Conservation (phyloP, 2,113 vertebrate genomes). For the Naja naja region DNA sequence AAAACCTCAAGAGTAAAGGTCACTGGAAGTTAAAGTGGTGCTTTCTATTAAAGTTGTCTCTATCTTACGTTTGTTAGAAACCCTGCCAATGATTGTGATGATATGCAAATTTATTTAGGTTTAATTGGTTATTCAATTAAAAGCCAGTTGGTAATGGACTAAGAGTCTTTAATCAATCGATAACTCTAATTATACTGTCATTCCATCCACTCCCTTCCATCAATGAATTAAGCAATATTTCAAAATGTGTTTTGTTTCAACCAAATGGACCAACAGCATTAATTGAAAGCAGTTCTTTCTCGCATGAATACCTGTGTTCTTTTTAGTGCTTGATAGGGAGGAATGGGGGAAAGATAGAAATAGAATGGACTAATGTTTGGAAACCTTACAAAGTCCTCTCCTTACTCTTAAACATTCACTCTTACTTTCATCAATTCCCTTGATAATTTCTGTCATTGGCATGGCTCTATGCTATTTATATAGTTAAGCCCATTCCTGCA, state of each 20-base stretch:
- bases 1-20: background rate
- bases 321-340: background rate
- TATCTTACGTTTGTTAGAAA: background rate
- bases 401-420: conserved; percentile 52
- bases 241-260: conserved; percentile 2
- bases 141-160: conserved; percentile 32
- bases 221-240: conserved; percentile 25
- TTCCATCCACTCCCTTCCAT: background rate
- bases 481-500: conserved; percentile 56
- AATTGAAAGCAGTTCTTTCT: conserved; percentile 34
- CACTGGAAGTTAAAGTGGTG: background rate
- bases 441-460: conserved; percentile 47
- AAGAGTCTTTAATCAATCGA: conserved; percentile 22
- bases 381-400: conserved; percentile 39
- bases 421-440: conserved; percentile 49
- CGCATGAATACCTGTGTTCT: background rate
- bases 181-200: conserved; percentile 25
- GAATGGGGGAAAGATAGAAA: background rate
- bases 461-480: conserved; percentile 37
- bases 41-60: background rate
- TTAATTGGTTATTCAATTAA: conserved; percentile 32
- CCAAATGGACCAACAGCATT: conserved; percentile 19
- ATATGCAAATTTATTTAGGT: conserved; percentile 29
- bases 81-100: background rate
- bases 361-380: conserved; percentile 56